Base-by-base conservation (phyloP, 2,113 vertebrate species). In the Rhinoderma darwinii region DNA sequence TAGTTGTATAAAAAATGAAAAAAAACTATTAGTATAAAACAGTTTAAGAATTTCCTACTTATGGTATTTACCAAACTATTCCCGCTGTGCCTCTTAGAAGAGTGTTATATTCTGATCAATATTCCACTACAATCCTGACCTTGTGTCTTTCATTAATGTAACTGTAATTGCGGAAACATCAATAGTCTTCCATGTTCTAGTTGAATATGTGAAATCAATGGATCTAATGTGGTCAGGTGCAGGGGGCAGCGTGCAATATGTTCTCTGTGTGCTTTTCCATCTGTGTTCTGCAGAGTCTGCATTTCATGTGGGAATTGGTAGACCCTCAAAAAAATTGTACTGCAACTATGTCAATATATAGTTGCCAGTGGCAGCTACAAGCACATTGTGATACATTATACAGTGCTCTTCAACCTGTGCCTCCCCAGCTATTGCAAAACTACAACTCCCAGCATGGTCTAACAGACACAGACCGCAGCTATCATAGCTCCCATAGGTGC, bases 81-180 rank as follows among this genome's bases (percentile, higher is more conserved):
- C 41, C 73, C 43, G 17, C 44, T 47, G 74, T 30, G 74, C 75
- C 75, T 78, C 27, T 78, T 51, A 35, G 15, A 22, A 11, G n/a
- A 54, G 75, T 51, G 47, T 78, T 50, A 78, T 51, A 78, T 47
- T 2, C 20, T 14, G 15, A 27, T 81, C 79, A 66, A 82, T 82
- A 44, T 22, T 66, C 56, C 27, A 27, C 56, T 20, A 11, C 56
- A 12, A 44, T 39, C 59, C 79, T 82, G 79, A 82, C 56, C 79
- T 30, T 30, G 32, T 30, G 79, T 17, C 79, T 63, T 63, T 82
- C 39, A 82, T 63, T 82, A 82, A 63, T 66, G 37, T 56, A 82
- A 82, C 14, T 27, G 79, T 82, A 82, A 70, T 83, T 72, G 81
- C 30, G 11, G 81, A 83, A 83, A 83, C 61, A 83, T 83, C 61